Conservation (phyloP, 2,888 invertebrate genomes). For the Halictus ligatus region DNA sequence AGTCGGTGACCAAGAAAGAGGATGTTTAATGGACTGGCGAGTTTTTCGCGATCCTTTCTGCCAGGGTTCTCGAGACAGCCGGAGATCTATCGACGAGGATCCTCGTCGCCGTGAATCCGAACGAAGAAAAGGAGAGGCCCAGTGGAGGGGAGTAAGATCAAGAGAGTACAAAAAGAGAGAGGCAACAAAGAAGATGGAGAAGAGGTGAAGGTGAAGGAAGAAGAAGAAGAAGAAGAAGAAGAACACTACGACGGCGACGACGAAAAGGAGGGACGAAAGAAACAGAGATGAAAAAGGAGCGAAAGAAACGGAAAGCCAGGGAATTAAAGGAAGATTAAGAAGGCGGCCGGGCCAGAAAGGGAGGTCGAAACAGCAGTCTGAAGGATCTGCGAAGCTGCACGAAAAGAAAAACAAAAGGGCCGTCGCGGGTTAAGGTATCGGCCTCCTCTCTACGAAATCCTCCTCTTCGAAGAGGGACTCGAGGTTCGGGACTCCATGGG, state of each 20-base stretch:
- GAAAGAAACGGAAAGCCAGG: slow-evolving; percentile 69
- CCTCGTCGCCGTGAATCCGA: slow-evolving; percentile 54
- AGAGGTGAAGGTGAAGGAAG: slow-evolving; percentile 25
- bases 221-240: slow-evolving; percentile 51
- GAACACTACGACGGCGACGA: slow-evolving; percentile 50
- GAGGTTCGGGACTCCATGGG: slow-evolving; percentile 22
- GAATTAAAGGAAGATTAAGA: slow-evolving; percentile 82
- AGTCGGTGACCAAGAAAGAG: neutral
- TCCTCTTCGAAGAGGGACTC: slow-evolving; percentile 28
- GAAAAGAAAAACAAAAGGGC: slow-evolving; percentile 48
- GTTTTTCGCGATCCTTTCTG: slow-evolving; percentile 53
- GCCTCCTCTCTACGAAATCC: slow-evolving; percentile 47
- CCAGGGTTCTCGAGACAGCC: slow-evolving; percentile 53
- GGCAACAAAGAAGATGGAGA: slow-evolving; percentile 58
- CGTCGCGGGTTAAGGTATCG: slow-evolving; percentile 54
- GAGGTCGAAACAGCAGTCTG: slow-evolving; percentile 64
- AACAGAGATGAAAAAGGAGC: slow-evolving; percentile 65
- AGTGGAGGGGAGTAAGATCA: neutral
- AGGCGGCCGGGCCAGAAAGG: slow-evolving; percentile 69
- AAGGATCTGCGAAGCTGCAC: slow-evolving; percentile 58
- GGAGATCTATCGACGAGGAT: slow-evolving; percentile 68
- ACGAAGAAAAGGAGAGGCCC: slow-evolving; percentile 43
- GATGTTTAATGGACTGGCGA: slow-evolving; percentile 38
- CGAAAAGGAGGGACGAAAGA: slow-evolving; percentile 73
- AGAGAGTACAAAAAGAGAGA: slow-evolving; percentile 43